Evolutionary conservation across 1,140 invertebrate genomes (phyloP).

Genomic region (Drosophila murphyi): DNA sequence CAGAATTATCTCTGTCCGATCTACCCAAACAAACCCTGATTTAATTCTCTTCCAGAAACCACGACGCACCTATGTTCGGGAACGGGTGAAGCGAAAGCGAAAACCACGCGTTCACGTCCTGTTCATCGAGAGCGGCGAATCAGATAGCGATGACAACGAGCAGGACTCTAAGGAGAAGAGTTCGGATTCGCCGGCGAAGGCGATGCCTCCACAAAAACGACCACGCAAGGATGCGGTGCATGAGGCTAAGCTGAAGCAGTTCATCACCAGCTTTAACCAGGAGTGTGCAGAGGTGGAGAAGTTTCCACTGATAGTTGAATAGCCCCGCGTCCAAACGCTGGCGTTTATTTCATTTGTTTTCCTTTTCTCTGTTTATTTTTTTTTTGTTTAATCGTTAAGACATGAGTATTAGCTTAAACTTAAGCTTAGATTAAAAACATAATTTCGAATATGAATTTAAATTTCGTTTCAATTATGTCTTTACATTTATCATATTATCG

Average conservation of each 20-base stretch:
- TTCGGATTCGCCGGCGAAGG: slow-evolving; percentile 50
- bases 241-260: slow-evolving; percentile 57
- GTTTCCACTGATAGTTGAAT: slow-evolving; percentile 70
- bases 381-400: background rate
- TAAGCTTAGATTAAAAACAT: slow-evolving; percentile 1
- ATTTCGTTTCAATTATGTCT: background rate
- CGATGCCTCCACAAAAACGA: slow-evolving; percentile 42
- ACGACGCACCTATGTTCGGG: slow-evolving; percentile 66
- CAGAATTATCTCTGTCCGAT: background rate
- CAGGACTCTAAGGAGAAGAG: slow-evolving; percentile 45
- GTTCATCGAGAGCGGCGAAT: slow-evolving; percentile 66
- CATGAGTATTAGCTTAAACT: slow-evolving; percentile 16
- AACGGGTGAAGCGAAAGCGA: slow-evolving; percentile 66
- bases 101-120: slow-evolving; percentile 61
- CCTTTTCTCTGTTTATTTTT: slow-evolving; percentile 1
- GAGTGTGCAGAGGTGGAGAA: slow-evolving; percentile 73
- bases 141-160: slow-evolving; percentile 55
- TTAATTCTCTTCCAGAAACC: slow-evolving; percentile 47
- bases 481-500: background rate
- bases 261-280: slow-evolving; percentile 67
- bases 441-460: background rate
- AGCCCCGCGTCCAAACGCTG: background rate
- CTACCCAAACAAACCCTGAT: slow-evolving; percentile 6
- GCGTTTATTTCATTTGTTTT: background rate
- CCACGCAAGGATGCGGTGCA: slow-evolving; percentile 51